Evolutionary conservation across 2,797 vertebrate genomes (phyloP), one percentile per base, ranked within the genome.

Genomic region (Triplophysa yarkandensis): DNA sequence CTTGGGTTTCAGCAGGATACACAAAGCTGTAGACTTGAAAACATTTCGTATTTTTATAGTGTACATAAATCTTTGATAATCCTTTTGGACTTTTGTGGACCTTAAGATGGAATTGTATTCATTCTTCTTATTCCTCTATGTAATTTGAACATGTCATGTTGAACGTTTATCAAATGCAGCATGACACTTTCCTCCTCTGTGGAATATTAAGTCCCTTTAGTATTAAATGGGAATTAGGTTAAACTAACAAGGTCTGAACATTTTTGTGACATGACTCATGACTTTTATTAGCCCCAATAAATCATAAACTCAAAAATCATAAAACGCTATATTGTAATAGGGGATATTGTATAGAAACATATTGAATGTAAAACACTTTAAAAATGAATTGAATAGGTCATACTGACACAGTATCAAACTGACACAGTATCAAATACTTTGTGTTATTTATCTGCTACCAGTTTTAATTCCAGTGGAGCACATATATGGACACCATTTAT

Each of bases 121-220:
- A 2, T 48, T 52, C 19, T 13, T 23, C 70, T 48, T 10, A 64
- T 74, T 30, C 58, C 7, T 44, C 62, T 36, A 1, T 32, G 11
- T 60, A 74, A 68, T 77, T 70, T 74, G 32, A 62, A 57, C 8
- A 3, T 41, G 54, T 71, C 16, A 21, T 61, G 28, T 78, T 50
- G 36, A 39, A 30, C 14, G 16, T 39, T 14, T 41, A 52, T 17
- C 58, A 68, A 19, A n/a, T 19, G 46, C 14, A 27, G 6, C 21
- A 16, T 68, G 44, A 34, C 19, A 19, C 3, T 30, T 25, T 36
- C 69, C 21, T 52, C 25, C 60, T 52, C 41, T 43, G 41, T 64
- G 52, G 3, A 21, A 50, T n/a, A 16, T 52, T 60, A n/a, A 68
- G 41, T 73, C 54, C 7, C 55, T 64, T 10, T 23, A 54, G 66